Evolutionary conservation across 1,140 invertebrate species (phyloP), one percentile per base, ranked within the genome.

Genomic region (Eubasilissa regina): DNA sequence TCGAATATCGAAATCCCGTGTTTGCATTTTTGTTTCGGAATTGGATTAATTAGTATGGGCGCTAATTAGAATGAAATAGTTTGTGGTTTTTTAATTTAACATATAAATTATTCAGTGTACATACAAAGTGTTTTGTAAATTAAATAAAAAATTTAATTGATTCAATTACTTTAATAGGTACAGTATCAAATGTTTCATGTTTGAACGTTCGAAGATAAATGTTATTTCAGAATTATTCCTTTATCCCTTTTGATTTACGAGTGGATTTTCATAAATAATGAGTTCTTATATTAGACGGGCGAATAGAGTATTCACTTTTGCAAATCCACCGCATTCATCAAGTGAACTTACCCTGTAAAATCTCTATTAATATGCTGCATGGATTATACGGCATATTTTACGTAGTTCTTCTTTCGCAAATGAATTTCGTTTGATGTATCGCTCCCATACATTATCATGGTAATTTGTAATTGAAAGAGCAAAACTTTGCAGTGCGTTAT

Each of bases 341-440:
- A 64, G 15, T 12, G 56, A 66, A 75, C 55, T 68, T 75, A 47
- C 48, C 15, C 76, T 75, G 58, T 75, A 78, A 78, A 81, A 75
- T 81, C 75, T 48, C 35, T 75, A 81, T 81, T 81, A 81, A 81
- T 78, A 81, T 78, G 64, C 76, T 62, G 43, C 64, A 62, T 58
- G 72, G 72, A 81, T 78, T 81, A 81, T 81, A 73, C 66, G 68
- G 19, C 62, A 77, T n/a, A 77, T 68, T 75, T 80, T 66, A 77
- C 44, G 17, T 72, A 64, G 17, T 72, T 44, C 68, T 77, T 66
- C 68, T 74, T 75, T 60, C 68, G 70, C 73, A 56, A 78, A 78
- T 78, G 80, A 81, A 77, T 62, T 75, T 43, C 44, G 25, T 70
- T 58, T 78, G 77, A 81, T 68, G 75, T 74, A 81, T 81, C 51